A percentile compares a stretch with the other conserved stretches of the same genome.
Conservation (phyloP, 2,113 vertebrate genomes). For the Mirza zaza region DNA sequence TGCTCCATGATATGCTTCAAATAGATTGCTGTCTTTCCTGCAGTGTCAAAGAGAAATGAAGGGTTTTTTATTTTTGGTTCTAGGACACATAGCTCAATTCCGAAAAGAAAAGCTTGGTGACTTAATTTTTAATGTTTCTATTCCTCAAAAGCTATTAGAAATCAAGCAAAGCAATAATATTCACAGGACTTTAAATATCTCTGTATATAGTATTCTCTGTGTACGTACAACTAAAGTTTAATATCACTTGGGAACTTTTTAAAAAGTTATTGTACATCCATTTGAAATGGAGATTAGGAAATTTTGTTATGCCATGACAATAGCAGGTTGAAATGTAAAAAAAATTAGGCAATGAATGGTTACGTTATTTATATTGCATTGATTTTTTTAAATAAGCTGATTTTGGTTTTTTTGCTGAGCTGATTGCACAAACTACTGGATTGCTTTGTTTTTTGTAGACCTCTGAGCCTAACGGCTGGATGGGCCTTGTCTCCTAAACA, state of each 20-base stretch:
- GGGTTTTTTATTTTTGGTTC: constrained; percentile 51
- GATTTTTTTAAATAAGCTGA: neutral
- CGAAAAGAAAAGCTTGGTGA: constrained; percentile 19
- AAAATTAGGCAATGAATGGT: neutral
- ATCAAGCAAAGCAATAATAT: constrained; percentile 39
- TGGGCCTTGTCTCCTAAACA: neutral
- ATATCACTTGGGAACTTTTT: constrained; percentile 25
- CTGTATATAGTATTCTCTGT: neutral
- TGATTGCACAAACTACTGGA: neutral
- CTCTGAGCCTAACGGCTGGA: neutral
- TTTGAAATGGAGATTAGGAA: constrained; percentile 30
- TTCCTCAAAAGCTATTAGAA: constrained; percentile 58
- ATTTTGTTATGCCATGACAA: neutral
- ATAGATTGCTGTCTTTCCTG: neutral
- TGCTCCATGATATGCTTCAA: neutral
- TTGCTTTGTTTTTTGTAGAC: neutral
- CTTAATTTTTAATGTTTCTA: constrained; percentile 49
- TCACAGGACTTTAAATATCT: constrained; percentile 46
- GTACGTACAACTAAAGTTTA: neutral
- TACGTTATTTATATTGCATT: neutral
- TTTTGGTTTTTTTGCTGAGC: constrained; percentile 17
- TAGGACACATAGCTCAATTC: constrained; percentile 37
- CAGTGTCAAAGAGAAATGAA: constrained; percentile 28
- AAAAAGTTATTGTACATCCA: neutral
- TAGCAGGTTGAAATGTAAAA: constrained; percentile 3